Base-by-base conservation (phyloP, 2,888 invertebrate species). In the Clunio marinus region DNA sequence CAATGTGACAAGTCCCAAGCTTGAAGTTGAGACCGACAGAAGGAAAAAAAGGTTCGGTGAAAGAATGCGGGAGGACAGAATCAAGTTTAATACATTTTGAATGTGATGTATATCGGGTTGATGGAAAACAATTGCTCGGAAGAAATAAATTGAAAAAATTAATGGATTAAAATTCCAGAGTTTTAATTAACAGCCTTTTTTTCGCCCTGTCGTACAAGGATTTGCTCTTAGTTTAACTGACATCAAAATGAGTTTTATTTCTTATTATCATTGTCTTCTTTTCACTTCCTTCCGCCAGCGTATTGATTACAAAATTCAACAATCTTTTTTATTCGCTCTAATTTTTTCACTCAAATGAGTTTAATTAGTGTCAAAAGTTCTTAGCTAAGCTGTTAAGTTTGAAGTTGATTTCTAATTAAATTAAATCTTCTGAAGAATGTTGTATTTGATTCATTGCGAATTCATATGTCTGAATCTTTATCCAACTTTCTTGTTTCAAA, bases 381-480 rank as follows among this genome's bases (percentile, higher is more conserved):
- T n/a, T n/a, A n/a, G n/a, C n/a, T n/a, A n/a, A n/a, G n/a, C n/a
- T n/a, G n/a, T n/a, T n/a, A n/a, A n/a, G n/a, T n/a, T n/a, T n/a
- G n/a, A n/a, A n/a, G n/a, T n/a, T n/a, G n/a, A n/a, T n/a, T n/a
- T n/a, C n/a, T n/a, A n/a, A n/a, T n/a, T n/a, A n/a, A n/a, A n/a
- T n/a, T n/a, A n/a, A n/a, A n/a, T n/a, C n/a, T n/a, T n/a, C n/a
- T n/a, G n/a, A n/a, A n/a, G n/a, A n/a, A n/a, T n/a, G n/a, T n/a
- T n/a, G n/a, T 46, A 46, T 63, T 63, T 63, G 63, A 63, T 63
- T 45, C 45, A 63, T 63, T 63, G 63, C 46, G 46, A 46, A 28
- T 10, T 20, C 27, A 25, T 27, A 22, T 20, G n/a, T n/a, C n/a
- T 7, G 27, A 20, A 59, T 24, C 28, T 32, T 7, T 7, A 32